Conservation (phyloP, 2,797 vertebrate genomes). For the Hozukius guyotensis region DNA sequence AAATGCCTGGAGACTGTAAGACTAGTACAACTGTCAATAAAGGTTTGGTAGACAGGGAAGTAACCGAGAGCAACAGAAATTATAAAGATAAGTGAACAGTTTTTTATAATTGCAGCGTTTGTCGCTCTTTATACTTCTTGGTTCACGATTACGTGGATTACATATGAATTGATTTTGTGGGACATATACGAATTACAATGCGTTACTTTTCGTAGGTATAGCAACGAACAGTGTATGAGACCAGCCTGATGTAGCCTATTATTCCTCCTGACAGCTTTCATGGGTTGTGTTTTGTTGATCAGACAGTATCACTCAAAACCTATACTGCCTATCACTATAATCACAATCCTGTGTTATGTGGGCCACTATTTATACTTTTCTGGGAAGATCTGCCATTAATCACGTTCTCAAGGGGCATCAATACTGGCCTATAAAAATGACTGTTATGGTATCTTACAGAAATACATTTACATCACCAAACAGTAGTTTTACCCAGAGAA, state of each 20-base stretch:
- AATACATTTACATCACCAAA: constrained; percentile 48
- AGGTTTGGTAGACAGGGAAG: background rate
- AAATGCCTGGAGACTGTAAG: background rate
- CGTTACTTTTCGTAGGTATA: too few relatives aligned
- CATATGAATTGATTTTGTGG: too few relatives aligned
- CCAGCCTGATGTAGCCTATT: background rate
- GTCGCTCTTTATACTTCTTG: too few relatives aligned
- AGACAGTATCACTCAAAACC: background rate
- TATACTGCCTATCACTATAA: background rate
- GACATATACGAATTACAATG: too few relatives aligned
- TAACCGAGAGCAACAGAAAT: background rate
- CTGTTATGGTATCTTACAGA: constrained; percentile 27
- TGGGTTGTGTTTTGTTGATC: constrained; percentile 3
- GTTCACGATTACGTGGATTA: too few relatives aligned
- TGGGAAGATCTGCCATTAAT: constrained; percentile 34
- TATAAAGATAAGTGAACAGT: background rate
- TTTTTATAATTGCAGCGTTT: background rate
- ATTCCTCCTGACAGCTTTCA: background rate
- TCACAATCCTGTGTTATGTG: background rate
- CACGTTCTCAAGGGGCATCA: constrained; percentile 44
- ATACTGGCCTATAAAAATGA: constrained; percentile 40
- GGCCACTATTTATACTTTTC: constrained; percentile 46
- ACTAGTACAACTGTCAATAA: background rate
- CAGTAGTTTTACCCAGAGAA: constrained; percentile 9
- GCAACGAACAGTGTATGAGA: too few relatives aligned